phyloP scores from a whole-genome alignment of 2,888 invertebrate species.

The Deilephila elpenor region DNA sequence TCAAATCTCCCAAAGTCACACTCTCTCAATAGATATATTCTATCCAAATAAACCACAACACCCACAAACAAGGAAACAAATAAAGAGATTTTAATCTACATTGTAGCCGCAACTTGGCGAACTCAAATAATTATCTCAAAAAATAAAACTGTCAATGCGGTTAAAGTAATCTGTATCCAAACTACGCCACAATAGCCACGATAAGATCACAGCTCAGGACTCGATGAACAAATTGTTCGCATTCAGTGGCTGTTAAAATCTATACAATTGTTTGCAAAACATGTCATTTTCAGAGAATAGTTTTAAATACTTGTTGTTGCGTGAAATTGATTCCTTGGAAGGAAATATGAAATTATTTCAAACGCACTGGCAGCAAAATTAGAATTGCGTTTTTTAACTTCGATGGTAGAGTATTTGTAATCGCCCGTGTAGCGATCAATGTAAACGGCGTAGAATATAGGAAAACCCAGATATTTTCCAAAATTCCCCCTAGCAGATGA shows the following conservation, averaged over 20 bases:
- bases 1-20: constrained; percentile 1
- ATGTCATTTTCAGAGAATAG: constrained; percentile 69
- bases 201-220: constrained; percentile 77
- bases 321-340: constrained; percentile 70
- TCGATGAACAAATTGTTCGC: constrained; percentile 74
- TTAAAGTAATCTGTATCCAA: constrained; percentile 64
- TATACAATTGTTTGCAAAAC: constrained; percentile 78
- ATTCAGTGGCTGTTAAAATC: constrained; percentile 62
- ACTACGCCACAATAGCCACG: constrained; percentile 66
- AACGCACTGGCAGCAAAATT: background rate
- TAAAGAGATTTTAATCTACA: constrained; percentile 34
- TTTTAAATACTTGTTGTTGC: constrained; percentile 62
- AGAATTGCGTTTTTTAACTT: too few species aligned
- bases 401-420: too few species aligned
- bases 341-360: constrained; percentile 17
- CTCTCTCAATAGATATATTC: background rate
- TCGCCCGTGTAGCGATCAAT: too few species aligned
- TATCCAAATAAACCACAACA: constrained; percentile 35
- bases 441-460: too few species aligned
- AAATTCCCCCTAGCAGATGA: too few species aligned
- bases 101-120: constrained; percentile 38
- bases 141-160: constrained; percentile 58
- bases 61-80: constrained; percentile 46
- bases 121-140: constrained; percentile 51
- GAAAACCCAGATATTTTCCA: too few species aligned